phyloP scores from a whole-genome alignment of 2,797 vertebrate species.

The Danio aesculapii region DNA sequence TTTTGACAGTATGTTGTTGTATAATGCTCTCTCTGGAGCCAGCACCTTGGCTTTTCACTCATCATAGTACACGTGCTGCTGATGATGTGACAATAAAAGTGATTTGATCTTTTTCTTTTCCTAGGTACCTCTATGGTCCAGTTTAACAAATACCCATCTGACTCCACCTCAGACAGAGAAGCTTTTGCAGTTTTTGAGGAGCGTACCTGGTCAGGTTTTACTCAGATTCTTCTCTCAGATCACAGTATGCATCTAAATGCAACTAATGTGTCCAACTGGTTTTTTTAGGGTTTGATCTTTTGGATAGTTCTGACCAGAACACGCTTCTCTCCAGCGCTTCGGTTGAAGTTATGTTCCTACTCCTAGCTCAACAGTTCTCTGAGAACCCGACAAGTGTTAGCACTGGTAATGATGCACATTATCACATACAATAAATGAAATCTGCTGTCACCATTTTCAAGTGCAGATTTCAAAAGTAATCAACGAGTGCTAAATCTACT shows the following conservation, averaged over 20 bases:
- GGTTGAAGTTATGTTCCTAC: slow-evolving; percentile 91
- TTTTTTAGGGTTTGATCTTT: slow-evolving; percentile 87
- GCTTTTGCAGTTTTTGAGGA: slow-evolving; percentile 88
- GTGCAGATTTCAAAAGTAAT: not conserved
- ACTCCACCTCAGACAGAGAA: slow-evolving; percentile 82
- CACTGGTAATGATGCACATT: slow-evolving; percentile 75
- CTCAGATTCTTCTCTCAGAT: not conserved
- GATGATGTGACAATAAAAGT: no score
- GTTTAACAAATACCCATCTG: slow-evolving; percentile 75
- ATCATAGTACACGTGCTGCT: no score
- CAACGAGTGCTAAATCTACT: not conserved
- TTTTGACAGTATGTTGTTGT: no score
- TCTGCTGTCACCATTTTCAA: not conserved
- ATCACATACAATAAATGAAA: not conserved
- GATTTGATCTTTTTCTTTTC: not conserved
- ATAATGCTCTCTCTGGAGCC: no score
- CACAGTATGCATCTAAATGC: not conserved
- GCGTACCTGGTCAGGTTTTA: slow-evolving; percentile 84
- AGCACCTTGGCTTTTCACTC: no score
- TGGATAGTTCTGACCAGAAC: slow-evolving; percentile 88
- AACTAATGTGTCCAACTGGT: slow-evolving; percentile 15
- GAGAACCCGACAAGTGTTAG: slow-evolving; percentile 77
- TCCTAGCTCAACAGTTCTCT: slow-evolving; percentile 89
- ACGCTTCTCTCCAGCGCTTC: slow-evolving; percentile 87
- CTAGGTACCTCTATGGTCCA: slow-evolving; percentile 81